Conservation (phyloP, 2,113 vertebrate genomes). For the Actinemys pallida region DNA sequence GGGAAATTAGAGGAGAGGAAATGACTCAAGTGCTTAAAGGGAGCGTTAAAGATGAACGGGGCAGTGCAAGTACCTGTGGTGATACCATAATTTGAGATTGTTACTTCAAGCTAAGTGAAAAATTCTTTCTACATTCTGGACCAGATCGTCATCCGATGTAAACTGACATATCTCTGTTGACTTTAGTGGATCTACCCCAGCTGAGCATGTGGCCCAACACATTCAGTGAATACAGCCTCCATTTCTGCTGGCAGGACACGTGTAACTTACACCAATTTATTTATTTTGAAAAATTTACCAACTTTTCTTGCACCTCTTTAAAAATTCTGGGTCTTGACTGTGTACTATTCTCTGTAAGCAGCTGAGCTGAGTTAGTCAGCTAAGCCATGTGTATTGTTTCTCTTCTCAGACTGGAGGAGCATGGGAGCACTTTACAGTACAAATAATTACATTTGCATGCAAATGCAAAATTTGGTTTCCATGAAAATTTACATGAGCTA, state of each 20-base stretch:
- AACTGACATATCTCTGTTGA: background rate
- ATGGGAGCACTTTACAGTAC: background rate
- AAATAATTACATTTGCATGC: background rate
- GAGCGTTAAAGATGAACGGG: background rate
- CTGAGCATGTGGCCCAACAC: background rate
- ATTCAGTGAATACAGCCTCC: background rate
- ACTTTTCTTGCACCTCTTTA: background rate
- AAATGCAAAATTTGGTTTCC: background rate
- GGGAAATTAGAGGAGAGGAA: background rate
- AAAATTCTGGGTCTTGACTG: background rate
- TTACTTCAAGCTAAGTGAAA: background rate
- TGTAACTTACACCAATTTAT: background rate
- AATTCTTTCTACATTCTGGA: background rate
- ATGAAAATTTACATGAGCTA: too few species aligned
- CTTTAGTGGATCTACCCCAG: background rate
- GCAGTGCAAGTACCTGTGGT: background rate
- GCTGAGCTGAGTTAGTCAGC: background rate
- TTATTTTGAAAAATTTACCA: background rate
- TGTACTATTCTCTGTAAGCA: background rate
- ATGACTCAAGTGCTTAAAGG: background rate
- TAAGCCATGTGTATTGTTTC: background rate
- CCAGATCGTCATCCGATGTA: background rate
- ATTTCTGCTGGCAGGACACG: background rate
- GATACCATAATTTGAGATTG: background rate
- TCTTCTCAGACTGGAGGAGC: background rate